A percentile compares a stretch with the other conserved stretches of the same genome.
phyloP scores from a whole-genome alignment of 2,113 vertebrate genomes.

The Tetrao urogallus region DNA sequence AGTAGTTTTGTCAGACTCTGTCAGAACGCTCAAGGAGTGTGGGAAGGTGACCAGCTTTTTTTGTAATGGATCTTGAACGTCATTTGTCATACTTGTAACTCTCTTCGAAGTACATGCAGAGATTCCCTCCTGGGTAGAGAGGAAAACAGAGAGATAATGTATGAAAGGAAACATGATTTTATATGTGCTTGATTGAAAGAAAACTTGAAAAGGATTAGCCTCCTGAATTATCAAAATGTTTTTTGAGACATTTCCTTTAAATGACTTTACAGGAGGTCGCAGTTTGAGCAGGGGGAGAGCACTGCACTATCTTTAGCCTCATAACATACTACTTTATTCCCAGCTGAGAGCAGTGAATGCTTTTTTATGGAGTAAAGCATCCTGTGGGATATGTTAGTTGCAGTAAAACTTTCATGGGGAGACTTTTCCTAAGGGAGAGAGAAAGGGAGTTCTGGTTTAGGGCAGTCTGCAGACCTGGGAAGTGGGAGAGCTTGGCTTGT shows the following conservation, averaged over 20 bases:
- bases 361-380: background rate
- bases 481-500: background rate
- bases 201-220: background rate
- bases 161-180: background rate
- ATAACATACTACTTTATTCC: conserved; percentile 8
- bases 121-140: background rate
- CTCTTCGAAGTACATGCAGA: background rate
- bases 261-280: background rate
- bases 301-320: background rate
- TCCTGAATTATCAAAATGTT: conserved; percentile 28
- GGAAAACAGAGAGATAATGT: background rate
- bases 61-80: conserved; percentile 28
- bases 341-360: background rate
- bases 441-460: background rate
- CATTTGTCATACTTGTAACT: conserved; percentile 22
- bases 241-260: conserved; percentile 18
- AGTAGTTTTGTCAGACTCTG: background rate
- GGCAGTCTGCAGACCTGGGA: fast-evolving
- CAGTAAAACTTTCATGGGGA: background rate
- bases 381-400: background rate
- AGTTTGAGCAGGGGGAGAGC: background rate
- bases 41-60: background rate
- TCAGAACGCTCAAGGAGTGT: conserved; percentile 1
- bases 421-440: background rate
- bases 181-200: background rate